These are phyloP conservation scores for Melanotaenia nigrans DNA, from an alignment of 2,797 vertebrate genomes.

Conservation along the genomic window DNA sequence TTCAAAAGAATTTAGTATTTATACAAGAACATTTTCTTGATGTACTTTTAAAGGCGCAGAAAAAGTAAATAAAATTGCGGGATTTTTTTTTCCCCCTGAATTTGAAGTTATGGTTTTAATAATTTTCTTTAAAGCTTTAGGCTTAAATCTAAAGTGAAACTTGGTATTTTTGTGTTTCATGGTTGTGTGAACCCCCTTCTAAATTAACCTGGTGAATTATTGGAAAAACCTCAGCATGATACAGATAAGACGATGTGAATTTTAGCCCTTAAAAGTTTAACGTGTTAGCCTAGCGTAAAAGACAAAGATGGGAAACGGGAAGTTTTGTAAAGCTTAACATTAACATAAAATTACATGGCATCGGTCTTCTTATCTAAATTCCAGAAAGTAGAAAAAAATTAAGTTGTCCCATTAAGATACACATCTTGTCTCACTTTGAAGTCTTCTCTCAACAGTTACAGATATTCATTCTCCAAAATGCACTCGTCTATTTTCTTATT, in stretches of 20 bases:
- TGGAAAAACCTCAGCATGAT: not conserved
- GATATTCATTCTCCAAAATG: not conserved
- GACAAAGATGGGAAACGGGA: not conserved
- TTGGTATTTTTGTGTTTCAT: slow-evolving; percentile 8
- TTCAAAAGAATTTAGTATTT: not conserved
- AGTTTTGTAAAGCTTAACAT: not conserved
- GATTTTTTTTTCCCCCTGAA: not conserved
- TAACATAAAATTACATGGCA: not conserved
- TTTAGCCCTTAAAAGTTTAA: not conserved
- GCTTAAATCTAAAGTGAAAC: slow-evolving; percentile 5
- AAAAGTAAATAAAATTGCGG: not conserved
- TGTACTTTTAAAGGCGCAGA: not conserved
- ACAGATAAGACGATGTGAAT: not conserved
- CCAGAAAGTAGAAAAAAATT: not conserved
- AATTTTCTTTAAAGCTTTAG: slow-evolving; percentile 15
- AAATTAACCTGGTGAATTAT: slow-evolving; percentile 10
- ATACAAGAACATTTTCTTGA: slow-evolving; percentile 27
- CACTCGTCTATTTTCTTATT: not conserved
- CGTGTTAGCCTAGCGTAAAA: not conserved
- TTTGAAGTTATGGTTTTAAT: slow-evolving; percentile 18
- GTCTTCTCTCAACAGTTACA: not conserved
- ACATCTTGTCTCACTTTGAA: not conserved
- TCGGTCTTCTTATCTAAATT: not conserved
- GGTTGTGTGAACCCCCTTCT: not conserved
- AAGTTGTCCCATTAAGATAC: not conserved